Conservation (phyloP, 2,113 vertebrate species). For the Megaceryle maxima region DNA sequence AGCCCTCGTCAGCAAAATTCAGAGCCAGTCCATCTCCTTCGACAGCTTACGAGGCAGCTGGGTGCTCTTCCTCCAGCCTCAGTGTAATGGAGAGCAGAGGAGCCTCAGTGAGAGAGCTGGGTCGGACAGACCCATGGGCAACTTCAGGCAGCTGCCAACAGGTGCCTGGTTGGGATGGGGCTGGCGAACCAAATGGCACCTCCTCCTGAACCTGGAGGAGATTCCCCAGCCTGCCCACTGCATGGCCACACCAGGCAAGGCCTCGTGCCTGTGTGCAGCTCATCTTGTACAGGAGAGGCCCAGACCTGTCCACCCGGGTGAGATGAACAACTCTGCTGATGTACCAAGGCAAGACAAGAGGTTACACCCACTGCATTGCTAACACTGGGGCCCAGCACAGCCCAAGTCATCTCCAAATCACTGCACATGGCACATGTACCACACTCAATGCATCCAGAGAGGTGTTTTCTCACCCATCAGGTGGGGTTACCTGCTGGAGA, state of each 20-base stretch:
- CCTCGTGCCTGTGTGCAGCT: rapidly evolving
- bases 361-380: background rate
- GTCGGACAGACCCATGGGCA: background rate
- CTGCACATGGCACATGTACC: rapidly evolving
- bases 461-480: background rate
- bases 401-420: background rate
- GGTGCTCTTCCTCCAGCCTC: background rate
- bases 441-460: background rate
- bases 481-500: background rate
- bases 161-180: background rate
- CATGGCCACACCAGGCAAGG: rapidly evolving
- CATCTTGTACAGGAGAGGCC: rapidly evolving
- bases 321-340: background rate
- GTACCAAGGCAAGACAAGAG: background rate
- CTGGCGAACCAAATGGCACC: background rate
- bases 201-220: rapidly evolving
- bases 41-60: background rate
- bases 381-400: background rate
- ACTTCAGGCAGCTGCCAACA: background rate
- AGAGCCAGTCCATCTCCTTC: background rate
- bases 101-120: background rate
- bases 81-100: background rate
- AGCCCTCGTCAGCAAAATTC: background rate
- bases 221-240: background rate
- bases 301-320: background rate